Percentiles rank a stretch among this genome's conserved stretches.
Evolutionary conservation across 2,888 invertebrate species (phyloP).

Genomic region (Scrobipalpa atriplicella): DNA sequence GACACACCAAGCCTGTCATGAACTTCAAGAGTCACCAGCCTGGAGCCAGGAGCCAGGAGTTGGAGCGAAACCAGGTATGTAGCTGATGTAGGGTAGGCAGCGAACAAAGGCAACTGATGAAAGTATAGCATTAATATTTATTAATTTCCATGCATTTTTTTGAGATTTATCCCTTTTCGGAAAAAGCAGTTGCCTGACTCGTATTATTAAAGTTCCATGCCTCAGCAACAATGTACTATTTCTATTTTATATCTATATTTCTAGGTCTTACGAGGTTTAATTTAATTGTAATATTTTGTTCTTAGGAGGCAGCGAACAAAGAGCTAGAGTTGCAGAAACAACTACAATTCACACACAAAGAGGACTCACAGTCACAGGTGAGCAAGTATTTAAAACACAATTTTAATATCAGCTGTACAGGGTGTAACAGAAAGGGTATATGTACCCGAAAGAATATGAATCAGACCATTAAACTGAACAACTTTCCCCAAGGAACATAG

Average conservation of each 20-base stretch:
- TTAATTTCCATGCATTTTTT: too few relatives aligned
- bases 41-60: constrained; percentile 45
- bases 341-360: neutral
- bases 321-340: constrained; percentile 55
- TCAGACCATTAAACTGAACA: neutral
- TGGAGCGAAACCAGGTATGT: constrained; percentile 37
- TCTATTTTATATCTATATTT: too few relatives aligned
- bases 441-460: too few relatives aligned
- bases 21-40: constrained; percentile 85
- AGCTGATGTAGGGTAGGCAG: constrained; percentile 58
- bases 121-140: too few relatives aligned
- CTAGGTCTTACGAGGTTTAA: too few relatives aligned
- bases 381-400: neutral
- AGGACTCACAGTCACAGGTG: neutral
- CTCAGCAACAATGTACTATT: too few relatives aligned
- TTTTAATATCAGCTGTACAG: too few relatives aligned
- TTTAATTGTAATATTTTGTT: neutral
- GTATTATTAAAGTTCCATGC: too few relatives aligned
- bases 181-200: too few relatives aligned
- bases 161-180: too few relatives aligned
- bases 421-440: too few relatives aligned
- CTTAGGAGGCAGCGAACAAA: constrained; percentile 57
- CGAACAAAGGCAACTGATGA: constrained; percentile 52
- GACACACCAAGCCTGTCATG: constrained; percentile 95
- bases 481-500: constrained; percentile 7